Percentiles rank a stretch among this genome's conserved stretches.
Evolutionary conservation across 2,797 vertebrate species (phyloP).

Genomic region (Limnodromus scolopaceus): DNA sequence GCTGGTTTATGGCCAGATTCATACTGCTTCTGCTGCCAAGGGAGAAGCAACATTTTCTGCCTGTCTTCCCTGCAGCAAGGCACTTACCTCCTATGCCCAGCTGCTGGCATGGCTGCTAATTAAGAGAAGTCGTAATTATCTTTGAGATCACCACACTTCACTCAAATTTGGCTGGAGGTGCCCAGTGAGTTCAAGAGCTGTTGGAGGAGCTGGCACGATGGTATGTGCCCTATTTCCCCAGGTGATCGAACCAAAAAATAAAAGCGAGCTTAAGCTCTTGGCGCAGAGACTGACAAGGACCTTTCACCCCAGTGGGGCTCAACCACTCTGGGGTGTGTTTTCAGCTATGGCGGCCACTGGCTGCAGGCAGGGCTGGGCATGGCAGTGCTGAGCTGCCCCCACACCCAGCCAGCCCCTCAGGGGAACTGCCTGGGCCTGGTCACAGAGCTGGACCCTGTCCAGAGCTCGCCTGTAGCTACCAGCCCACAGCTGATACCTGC

Average conservation of each 20-base stretch:
- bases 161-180: background rate
- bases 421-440: background rate
- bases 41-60: background rate
- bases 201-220: background rate
- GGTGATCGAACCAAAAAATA: background rate
- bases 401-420: background rate
- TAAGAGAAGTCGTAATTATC: background rate
- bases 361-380: background rate
- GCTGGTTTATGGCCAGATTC: background rate
- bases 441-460: rapidly evolving
- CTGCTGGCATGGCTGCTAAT: background rate
- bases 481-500: background rate
- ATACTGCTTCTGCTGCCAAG: background rate
- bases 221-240: background rate
- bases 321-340: background rate
- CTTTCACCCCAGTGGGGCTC: rapidly evolving
- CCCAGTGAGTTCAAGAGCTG: background rate
- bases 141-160: background rate
- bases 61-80: background rate
- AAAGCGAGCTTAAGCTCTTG: background rate
- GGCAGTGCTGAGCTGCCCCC: background rate
- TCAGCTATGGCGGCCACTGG: background rate
- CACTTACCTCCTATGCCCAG: background rate
- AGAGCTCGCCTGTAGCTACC: background rate
- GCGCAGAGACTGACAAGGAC: too few relatives aligned